A percentile compares a stretch with the other conserved stretches of the same genome.
Conservation (phyloP, 2,888 invertebrate genomes). For the Plebejus argus region DNA sequence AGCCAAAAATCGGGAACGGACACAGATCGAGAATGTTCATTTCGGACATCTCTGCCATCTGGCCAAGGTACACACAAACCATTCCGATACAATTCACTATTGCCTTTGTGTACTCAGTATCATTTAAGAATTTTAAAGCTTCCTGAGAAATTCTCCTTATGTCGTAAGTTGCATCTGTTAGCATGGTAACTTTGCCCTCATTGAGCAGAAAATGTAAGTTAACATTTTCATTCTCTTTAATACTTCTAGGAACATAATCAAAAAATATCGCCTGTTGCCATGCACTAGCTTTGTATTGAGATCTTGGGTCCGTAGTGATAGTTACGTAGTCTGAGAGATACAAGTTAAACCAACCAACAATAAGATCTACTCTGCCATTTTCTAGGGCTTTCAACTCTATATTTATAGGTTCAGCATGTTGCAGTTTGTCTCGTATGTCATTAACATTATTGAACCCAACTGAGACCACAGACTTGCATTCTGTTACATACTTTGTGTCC, state of each 20-base stretch:
- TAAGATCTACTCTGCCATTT: conserved; percentile 81
- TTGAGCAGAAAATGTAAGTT: conserved; percentile 56
- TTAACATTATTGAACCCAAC: conserved; percentile 83
- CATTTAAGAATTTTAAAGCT: conserved; percentile 73
- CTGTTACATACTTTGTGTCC: conserved; percentile 81
- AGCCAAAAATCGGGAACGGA: conserved; percentile 83
- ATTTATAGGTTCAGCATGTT: conserved; percentile 59
- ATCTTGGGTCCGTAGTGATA: conserved; percentile 83
- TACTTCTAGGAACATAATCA: conserved; percentile 64
- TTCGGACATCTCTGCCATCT: conserved; percentile 58
- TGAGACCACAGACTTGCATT: conserved; percentile 75
- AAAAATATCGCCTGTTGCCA: conserved; percentile 91
- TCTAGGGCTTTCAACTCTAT: conserved; percentile 60
- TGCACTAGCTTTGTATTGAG: conserved; percentile 75
- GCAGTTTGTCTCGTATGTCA: conserved; percentile 67
- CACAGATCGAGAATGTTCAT: conserved; percentile 79
- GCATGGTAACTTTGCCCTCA: conserved; percentile 63
- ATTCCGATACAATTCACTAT: conserved; percentile 63
- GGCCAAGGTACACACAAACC: conserved; percentile 62
- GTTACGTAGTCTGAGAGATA: conserved; percentile 82
- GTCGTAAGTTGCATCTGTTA: conserved; percentile 47
- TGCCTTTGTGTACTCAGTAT: conserved; percentile 65
- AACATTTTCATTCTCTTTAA: conserved; percentile 55
- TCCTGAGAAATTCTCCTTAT: conserved; percentile 58
- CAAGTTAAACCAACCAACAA: conserved; percentile 88